These are phyloP conservation scores for Scaptomyza pallida DNA, from an alignment of 1,140 invertebrate species.

Conservation along the genomic window DNA sequence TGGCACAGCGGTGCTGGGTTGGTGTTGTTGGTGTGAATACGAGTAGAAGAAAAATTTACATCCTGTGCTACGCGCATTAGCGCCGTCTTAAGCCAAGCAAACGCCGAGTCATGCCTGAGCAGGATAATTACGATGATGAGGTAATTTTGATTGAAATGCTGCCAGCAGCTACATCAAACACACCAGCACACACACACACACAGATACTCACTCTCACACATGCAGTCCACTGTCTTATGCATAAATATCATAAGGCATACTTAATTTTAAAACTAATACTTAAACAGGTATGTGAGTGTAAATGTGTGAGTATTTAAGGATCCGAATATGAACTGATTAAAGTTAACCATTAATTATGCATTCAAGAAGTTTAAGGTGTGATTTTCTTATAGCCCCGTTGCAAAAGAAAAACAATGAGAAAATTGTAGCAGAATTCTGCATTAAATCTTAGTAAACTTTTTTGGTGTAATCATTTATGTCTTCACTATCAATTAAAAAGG, in stretches of 20 bases:
- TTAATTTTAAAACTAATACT: slow-evolving; percentile 75
- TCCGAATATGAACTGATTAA: background rate
- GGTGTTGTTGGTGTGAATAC: slow-evolving; percentile 9
- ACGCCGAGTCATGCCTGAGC: slow-evolving; percentile 77
- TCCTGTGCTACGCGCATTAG: slow-evolving; percentile 47
- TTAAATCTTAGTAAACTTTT: too few species aligned
- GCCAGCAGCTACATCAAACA: slow-evolving; percentile 5
- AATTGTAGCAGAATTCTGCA: background rate
- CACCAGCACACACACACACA: background rate
- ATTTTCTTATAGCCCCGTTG: background rate
- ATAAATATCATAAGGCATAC: slow-evolving; percentile 70
- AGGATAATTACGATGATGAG: slow-evolving; percentile 83
- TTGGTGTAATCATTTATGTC: too few species aligned
- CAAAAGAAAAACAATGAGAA: background rate
- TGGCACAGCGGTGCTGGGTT: slow-evolving; percentile 15
- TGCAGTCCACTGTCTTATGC: slow-evolving; percentile 46
- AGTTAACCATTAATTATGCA: slow-evolving; percentile 13
- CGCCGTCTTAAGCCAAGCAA: slow-evolving; percentile 55
- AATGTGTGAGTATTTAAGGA: background rate
- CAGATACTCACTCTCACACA: background rate
- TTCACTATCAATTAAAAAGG: too few species aligned
- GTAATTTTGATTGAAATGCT: slow-evolving; percentile 73
- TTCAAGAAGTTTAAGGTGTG: background rate
- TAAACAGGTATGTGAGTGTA: slow-evolving; percentile 35
- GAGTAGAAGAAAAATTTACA: slow-evolving; percentile 29